Conservation (phyloP, 2,888 invertebrate species). For the Anarsia innoxiella region DNA sequence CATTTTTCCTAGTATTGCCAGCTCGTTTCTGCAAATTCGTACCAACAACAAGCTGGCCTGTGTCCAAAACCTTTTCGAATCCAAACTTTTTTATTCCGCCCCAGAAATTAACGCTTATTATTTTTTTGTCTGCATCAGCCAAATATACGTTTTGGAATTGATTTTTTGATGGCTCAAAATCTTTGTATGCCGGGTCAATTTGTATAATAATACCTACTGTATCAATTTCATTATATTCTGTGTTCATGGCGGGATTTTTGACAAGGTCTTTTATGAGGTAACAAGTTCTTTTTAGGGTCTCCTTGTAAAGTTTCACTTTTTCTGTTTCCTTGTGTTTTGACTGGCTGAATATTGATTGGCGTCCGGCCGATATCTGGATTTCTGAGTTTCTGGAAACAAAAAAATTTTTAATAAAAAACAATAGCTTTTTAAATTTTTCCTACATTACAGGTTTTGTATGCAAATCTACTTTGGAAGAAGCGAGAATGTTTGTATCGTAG, state of each 20-base stretch:
- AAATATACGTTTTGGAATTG: conserved; percentile 76
- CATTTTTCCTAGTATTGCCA: conserved; percentile 62
- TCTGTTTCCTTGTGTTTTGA: conserved; percentile 34
- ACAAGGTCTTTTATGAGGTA: conserved; percentile 63
- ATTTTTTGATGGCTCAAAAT: conserved; percentile 45
- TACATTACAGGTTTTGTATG: too few relatives aligned
- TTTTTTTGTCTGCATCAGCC: conserved; percentile 69
- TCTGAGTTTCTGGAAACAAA: conserved; percentile 60
- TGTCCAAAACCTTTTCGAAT: conserved; percentile 71
- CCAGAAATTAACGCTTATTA: conserved; percentile 74
- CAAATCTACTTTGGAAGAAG: too few relatives aligned
- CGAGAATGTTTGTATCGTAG: too few relatives aligned
- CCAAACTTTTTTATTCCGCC: conserved; percentile 66
- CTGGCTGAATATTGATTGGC: conserved; percentile 60
- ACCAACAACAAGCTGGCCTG: conserved; percentile 74
- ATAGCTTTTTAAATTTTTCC: too few relatives aligned
- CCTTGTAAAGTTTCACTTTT: conserved; percentile 21
- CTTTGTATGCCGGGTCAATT: conserved; percentile 62
- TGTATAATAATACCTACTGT: conserved; percentile 80
- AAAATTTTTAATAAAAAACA: too few relatives aligned
- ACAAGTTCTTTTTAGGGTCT: conserved; percentile 45
- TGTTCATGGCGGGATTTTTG: conserved; percentile 31
- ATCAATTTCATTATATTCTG: conserved; percentile 81
- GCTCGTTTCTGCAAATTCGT: conserved; percentile 78
- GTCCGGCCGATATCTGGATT: conserved; percentile 71